phyloP scores from a whole-genome alignment of 2,888 invertebrate genomes.

The Stenotaenia linearis region DNA sequence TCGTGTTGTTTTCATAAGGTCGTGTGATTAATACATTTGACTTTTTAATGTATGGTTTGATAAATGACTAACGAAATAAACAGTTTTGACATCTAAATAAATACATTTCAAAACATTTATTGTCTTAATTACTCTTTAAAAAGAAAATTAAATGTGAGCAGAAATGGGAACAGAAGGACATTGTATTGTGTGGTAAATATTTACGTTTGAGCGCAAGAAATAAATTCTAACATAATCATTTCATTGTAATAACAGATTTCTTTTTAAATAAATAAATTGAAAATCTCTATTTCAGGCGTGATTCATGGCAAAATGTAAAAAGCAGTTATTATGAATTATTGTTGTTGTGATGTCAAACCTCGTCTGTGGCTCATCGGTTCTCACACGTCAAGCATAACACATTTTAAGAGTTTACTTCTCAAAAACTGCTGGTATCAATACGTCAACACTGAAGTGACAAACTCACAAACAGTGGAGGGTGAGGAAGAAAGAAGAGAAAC shows the following conservation, averaged over 20 bases:
- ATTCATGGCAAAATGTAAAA: neutral
- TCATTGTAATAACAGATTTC: neutral
- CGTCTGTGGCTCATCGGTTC: neutral
- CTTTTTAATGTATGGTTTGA: neutral
- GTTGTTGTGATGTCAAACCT: neutral
- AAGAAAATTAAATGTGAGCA: neutral
- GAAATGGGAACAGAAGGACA: neutral
- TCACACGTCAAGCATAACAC: slow-evolving; percentile 2
- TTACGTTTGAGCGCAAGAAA: neutral
- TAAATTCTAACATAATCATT: slow-evolving; percentile 7
- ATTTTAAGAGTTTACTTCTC: neutral
- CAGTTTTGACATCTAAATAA: neutral
- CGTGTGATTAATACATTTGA: neutral
- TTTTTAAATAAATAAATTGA: neutral
- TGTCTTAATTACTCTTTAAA: too few species aligned
- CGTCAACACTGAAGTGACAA: slow-evolving; percentile 24
- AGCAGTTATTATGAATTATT: neutral
- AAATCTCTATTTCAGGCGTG: neutral
- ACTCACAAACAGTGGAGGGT: neutral
- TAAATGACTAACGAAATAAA: neutral
- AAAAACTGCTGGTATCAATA: slow-evolving; percentile 6
- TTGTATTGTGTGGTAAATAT: neutral
- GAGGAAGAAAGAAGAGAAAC: slow-evolving; percentile 4
- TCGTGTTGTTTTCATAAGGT: neutral
- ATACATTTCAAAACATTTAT: neutral